Evolutionary conservation across 2,113 vertebrate species (phyloP).

Genomic region (Mirounga angustirostris): DNA sequence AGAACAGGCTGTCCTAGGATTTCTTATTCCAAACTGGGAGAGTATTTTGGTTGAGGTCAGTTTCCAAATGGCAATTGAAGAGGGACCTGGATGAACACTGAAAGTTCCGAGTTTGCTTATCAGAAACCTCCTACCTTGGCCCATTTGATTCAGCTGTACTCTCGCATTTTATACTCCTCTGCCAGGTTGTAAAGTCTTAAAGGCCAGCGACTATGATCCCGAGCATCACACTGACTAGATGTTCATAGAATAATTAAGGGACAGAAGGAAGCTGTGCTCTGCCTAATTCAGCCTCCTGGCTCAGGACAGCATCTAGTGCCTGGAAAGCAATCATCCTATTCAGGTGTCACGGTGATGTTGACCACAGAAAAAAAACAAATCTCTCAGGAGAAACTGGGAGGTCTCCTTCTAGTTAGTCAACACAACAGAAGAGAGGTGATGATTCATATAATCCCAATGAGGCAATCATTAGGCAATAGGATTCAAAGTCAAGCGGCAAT

Average conservation of each 20-base stretch:
- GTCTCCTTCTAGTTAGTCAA: slow-evolving; percentile 1
- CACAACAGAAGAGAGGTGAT: not conserved
- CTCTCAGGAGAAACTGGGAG: slow-evolving; percentile 68
- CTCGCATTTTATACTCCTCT: not conserved
- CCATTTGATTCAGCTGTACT: not conserved
- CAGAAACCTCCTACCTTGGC: not conserved
- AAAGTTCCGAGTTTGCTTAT: not conserved
- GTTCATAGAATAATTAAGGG: not conserved
- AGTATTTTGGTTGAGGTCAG: not conserved
- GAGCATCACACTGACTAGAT: not conserved
- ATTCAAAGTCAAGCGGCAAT: slow-evolving; percentile 56
- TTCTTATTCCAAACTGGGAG: not conserved
- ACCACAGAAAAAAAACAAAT: slow-evolving; percentile 4
- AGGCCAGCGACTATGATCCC: not conserved
- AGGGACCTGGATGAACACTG: not conserved
- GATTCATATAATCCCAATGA: slow-evolving; percentile 65
- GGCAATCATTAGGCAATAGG: slow-evolving; percentile 43
- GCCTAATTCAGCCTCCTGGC: not conserved
- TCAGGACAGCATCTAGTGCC: not conserved
- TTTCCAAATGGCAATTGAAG: not conserved
- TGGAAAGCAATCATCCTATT: not conserved
- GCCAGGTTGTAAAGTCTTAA: not conserved
- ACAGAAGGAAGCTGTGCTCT: not conserved
- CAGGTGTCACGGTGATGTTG: not conserved
- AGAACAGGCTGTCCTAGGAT: not conserved